These are phyloP conservation scores for Lamprotornis superbus DNA, from an alignment of 2,113 vertebrate genomes.

Conservation along the genomic window DNA sequence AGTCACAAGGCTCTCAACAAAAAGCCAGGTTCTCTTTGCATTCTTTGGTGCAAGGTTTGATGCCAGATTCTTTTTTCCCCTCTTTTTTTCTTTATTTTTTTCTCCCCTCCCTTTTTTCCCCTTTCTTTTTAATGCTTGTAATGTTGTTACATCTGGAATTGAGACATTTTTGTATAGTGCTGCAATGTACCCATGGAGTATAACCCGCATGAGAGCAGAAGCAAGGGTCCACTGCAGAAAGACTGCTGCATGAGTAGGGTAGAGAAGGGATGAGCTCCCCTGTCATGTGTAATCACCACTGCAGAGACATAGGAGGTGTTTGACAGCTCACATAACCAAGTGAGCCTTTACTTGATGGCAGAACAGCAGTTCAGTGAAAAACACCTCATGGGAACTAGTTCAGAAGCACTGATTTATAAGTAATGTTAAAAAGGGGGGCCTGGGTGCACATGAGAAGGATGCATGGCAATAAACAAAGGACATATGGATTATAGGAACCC, in stretches of 20 bases:
- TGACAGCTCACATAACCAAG: not conserved
- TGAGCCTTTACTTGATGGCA: not conserved
- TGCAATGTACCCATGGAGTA: not conserved
- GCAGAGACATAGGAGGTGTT: not conserved
- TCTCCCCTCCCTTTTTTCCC: accelerated
- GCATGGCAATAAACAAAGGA: not conserved
- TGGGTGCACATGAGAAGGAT: not conserved
- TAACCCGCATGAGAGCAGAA: not conserved
- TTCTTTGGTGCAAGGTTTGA: not conserved
- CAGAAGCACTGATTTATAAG: not conserved
- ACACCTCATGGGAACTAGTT: not conserved
- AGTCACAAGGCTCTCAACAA: not conserved
- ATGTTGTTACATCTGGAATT: not conserved
- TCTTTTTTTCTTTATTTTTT: accelerated
- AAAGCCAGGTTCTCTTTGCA: not conserved
- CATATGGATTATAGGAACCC: not conserved
- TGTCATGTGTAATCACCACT: not conserved
- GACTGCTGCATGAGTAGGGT: not conserved
- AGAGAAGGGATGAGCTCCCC: not conserved
- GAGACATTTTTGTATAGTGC: not conserved
- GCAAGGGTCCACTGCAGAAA: not conserved
- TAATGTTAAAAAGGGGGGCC: not conserved
- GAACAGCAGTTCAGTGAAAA: not conserved
- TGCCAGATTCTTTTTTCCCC: accelerated
- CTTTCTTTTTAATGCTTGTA: not conserved